Base-by-base conservation (phyloP, 2,113 vertebrate species). In the Hemiprocne comata region DNA sequence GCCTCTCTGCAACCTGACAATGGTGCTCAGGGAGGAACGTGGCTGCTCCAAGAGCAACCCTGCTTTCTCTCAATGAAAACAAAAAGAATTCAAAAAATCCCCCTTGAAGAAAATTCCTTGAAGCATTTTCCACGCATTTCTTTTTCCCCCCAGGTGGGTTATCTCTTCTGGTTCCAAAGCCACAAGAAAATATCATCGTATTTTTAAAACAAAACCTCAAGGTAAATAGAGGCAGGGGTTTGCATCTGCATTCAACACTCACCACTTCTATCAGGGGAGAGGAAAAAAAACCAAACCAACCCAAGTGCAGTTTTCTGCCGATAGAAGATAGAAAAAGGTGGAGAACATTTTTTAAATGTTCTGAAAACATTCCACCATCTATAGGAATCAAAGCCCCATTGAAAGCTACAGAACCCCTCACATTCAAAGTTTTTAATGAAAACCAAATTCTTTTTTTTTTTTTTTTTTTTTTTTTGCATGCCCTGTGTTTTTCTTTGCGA, bases 301-400 rank as follows among this genome's bases (percentile, higher is more conserved):
- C 89, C 73, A 0, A 0, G 34, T 0, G 12, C 55, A 73, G 88
- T 28, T 89, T 57, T 61, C 36, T 55, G 65, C 94, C 58, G 95
- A 97, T 96, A 89, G 2, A 92, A 95, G 97, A 94, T 93, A 92
- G 88, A 93, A 95, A 96, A 95, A 96, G 95, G 92, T 85, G 84
- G 73, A 69, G 95, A 93, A 95, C 87, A 82, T 95, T 95, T 97
- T 92, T 92, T 6, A 61, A 95, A 89, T 50, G 94, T 87, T 97
- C 97, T 98, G 95, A 97, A 98, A 97, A 96, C 97, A 95, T 95
- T 97, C 97, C 97, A 94, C 71, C 79, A 60, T 81, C 95, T 93
- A 94, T 92, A 85, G 85, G 97, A 98, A 98, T 98, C 98, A 98
- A 98, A 98, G 98, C 93, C 96, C 95, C 97, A 97, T 98, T 97